Base-by-base conservation (phyloP, 1,140 invertebrate species). In the Lysiphlebus fabarum region DNA sequence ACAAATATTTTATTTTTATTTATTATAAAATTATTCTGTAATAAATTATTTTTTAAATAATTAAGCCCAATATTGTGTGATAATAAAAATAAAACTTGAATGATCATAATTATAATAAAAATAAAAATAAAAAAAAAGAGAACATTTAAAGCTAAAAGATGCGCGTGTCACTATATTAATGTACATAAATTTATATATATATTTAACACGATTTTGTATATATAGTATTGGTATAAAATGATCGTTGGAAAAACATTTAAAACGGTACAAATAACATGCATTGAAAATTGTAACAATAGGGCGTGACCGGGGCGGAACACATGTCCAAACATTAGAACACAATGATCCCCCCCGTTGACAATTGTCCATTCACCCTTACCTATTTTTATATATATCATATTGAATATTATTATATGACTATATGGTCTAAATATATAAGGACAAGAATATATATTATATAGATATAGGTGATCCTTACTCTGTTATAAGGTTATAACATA, bases 271-370 rank as follows among this genome's bases (percentile, higher is more conserved):
- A n/a, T n/a, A n/a, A 74, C 64, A 67, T 69, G 71, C 70, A 75
- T 75, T 71, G 73, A 77, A 76, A 75, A 73, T 70, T 63, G 68
- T 73, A 74, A 78, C 77, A 79, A 78, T 60, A 77, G 72, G 76
- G 76, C 76, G 76, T 80, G 76, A 78, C 76, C 70, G 68, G 67
- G 72, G 75, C 74, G 76, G 74, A 80, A 80, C 78, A 79, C 74
- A 80, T 80, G 78, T 80, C 77, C 76, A 80, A 80, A 78, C 76
- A 78, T 75, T 67, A 67, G 66, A 26, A 61, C 65, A 79, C 76
- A 79, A 79, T 78, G 68, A 61, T 51, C 71, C 65, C 70, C 70
- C 66, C 70, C 68, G 64, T 72, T 73, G 67, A 43, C 61, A 70
- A 76, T 74, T 68, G 70, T 72, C 58, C 53, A 59, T 55, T 53